Base-by-base conservation (phyloP, 1,140 invertebrate species). In the Calliopsis andreniformis region DNA sequence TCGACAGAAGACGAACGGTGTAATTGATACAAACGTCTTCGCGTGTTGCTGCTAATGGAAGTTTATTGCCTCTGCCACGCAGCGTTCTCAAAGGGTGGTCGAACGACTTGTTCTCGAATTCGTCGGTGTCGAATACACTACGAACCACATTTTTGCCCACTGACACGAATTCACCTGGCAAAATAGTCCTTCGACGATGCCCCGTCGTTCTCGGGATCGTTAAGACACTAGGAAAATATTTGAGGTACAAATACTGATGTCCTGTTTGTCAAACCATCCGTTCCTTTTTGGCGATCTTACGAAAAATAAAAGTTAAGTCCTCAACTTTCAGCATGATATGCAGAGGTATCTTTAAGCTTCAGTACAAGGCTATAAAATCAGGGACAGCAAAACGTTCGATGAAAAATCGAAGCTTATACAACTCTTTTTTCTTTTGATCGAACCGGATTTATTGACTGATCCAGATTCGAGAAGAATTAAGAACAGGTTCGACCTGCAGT, bases 201-300 rank as follows among this genome's bases (percentile, higher is more conserved):
- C n/a, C 8, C 20, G 20, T 18, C n/a, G 23, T 25, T 14, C 30
- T n/a, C 20, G 49, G 12, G 12, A 16, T 43, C 51, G 62, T 81
- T 72, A 56, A 55, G 43, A 25, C 18, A 14, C 25, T 63, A 25
- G 43, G 73, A 63, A 68, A 82, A 82, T 72, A 61, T 78, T 72
- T 78, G 79, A 58, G 47, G 30, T 30, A n/a, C 68, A 81, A 82
- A 82, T 39, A 78, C 39, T 51, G 59, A 43, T 56, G 68, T 3
- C 12, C 45, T 71, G 25, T 81, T 81, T 71, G 66, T 51, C 72
- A 12, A 42, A 28, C 25, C 62, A 61, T 70, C 39, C 30, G 23
- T 76, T 56, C n/a, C 58, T 53, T 39, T 3, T 16, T 30, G 28
- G 2, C 66, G 32, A 49, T 47, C 76, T 79, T 80, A 25, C 20